Evolutionary conservation across 64 coral and sea anemone genomes (phyloP).

Genomic region (Dendrophyllia cribrosa): DNA sequence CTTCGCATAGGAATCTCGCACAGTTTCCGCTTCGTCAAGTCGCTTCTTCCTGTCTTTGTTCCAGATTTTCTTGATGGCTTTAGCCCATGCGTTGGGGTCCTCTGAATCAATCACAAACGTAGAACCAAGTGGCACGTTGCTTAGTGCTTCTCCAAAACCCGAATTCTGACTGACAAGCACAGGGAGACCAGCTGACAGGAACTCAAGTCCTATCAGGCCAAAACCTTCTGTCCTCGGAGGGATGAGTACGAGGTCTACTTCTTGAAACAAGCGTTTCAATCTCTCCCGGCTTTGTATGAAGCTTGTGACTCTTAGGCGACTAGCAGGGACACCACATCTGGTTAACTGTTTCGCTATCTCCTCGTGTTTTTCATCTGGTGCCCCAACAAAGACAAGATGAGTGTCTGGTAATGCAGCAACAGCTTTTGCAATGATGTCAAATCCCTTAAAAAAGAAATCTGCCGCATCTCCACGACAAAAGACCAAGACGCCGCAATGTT

Average conservation of each 20-base stretch:
- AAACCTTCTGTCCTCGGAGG: slow-evolving; percentile 23
- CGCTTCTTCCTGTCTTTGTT: neutral
- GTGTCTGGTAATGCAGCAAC: neutral
- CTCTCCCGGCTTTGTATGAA: neutral
- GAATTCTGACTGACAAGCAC: slow-evolving; percentile 31
- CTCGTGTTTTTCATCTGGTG: neutral
- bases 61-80: neutral
- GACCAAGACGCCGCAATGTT: neutral
- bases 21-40: neutral
- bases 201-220: neutral
- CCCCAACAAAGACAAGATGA: slow-evolving; percentile 12
- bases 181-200: slow-evolving; percentile 39
- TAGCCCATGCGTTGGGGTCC: neutral
- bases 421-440: slow-evolving; percentile 8
- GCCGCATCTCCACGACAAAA: neutral
- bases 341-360: neutral
- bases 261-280: neutral
- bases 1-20: neutral
- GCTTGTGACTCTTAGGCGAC: neutral
- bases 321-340: neutral
- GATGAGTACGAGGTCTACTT: neutral
- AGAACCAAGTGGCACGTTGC: neutral
- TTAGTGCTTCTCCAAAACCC: slow-evolving; percentile 21
- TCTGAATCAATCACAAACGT: slow-evolving; percentile 1
- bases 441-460: neutral